Evolutionary conservation across 2,888 invertebrate species (phyloP).

Genomic region (Oasisia sp.): DNA sequence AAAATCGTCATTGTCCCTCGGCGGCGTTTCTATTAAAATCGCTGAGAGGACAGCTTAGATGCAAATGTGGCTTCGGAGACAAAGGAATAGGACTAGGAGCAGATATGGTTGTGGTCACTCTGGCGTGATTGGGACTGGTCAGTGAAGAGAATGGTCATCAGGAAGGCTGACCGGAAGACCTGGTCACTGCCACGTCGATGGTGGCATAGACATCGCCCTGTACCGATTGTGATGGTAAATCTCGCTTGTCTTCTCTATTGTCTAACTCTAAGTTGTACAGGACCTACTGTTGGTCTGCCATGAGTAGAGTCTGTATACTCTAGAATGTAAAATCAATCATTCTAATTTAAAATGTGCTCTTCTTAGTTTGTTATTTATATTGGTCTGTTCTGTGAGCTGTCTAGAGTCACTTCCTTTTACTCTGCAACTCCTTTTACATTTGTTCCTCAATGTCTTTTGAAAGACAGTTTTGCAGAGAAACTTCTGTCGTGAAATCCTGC

Average conservation of each 20-base stretch:
- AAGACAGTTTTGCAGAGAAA: no score
- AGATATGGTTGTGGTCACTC: background rate
- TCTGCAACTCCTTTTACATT: no score
- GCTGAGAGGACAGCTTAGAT: background rate
- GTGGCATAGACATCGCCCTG: background rate
- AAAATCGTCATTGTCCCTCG: background rate
- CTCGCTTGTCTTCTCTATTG: background rate
- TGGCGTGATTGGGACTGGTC: background rate
- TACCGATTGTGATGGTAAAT: background rate
- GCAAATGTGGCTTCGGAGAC: background rate
- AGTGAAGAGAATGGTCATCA: background rate
- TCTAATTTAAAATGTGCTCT: no score
- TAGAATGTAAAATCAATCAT: no score
- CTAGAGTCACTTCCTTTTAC: no score
- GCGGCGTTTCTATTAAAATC: background rate
- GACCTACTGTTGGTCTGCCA: no score
- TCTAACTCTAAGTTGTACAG: no score
- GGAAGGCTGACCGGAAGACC: background rate
- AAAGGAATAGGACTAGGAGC: background rate
- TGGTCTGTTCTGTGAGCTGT: no score
- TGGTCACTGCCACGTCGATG: background rate
- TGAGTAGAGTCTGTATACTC: no score
- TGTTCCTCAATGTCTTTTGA: no score
- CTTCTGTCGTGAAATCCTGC: no score
- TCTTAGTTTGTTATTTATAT: no score